Evolutionary conservation across 1,140 invertebrate species (phyloP), one percentile per base, ranked within the genome.

Genomic region (Pogonomyrmex californicus): DNA sequence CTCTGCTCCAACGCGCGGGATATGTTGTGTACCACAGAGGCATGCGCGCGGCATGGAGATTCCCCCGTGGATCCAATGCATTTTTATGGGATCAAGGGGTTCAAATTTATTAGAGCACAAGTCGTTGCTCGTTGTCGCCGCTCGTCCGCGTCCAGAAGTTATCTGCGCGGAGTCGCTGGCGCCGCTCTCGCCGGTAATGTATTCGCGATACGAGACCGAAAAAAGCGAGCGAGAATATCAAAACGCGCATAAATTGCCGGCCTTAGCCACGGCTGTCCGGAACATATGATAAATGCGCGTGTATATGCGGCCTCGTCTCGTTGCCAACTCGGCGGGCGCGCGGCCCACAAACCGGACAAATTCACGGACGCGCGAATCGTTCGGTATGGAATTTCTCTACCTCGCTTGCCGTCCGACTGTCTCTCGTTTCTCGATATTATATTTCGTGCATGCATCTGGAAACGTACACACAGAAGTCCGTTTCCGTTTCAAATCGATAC

Each of bases 61-160:
- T 65, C 49, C 76, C 23, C 44, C 63, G 58, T 66, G 87, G 70
- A 89, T 85, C 76, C 92, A 93, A 94, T 94, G 93, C 93, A 94
- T 94, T 94, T 94, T 94, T 93, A 94, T 94, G 88, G 91, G 91
- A 92, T 93, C 92, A 90, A 23, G 89, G 87, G 88, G 86, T 86
- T 91, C 88, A 88, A 94, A 94, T 94, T 94, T 94, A 94, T 94
- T 91, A 92, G 87, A 85, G 87, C 87, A 89, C 76, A 70, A 65
- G 73, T 60, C 83, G 73, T 51, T 82, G 63, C 51, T 86, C 77
- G 76, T 78, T 38, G 88, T 83, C 68, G 71, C 41, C 79, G 33
- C 47, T n/a, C 60, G 58, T 44, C 85, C 36, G 58, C 71, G 77
- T 36, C 23, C 41, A 54, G 75, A 89, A 73, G 78, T 70, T 90